Evolutionary conservation across 2,113 vertebrate genomes (phyloP), one percentile per base, ranked within the genome.

Genomic region (Microtus oregoni): DNA sequence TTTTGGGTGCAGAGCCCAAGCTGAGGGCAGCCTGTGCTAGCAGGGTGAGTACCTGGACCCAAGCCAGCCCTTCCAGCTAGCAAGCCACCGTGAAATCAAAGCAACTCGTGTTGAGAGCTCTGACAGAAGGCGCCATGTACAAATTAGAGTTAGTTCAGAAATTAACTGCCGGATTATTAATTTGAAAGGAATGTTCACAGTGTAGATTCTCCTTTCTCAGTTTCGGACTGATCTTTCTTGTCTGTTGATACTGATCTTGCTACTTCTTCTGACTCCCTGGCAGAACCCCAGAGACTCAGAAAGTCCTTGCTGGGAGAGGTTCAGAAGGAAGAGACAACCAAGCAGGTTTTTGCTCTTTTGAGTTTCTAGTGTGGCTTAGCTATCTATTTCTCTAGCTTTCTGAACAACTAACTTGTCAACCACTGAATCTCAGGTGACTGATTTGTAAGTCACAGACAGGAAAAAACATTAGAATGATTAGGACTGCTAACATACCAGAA

Each of bases 111-210:
- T 96, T 96, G 95, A 98, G 96, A 97, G 95, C 97, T 95, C 98
- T 98, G 98, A 98, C 98, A 98, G 98, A 98, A 98, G 97, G 98
- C 96, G 96, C 93, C 98, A 98, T 95, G 96, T 91, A 97, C 96
- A 98, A 98, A 98, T 98, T 97, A 98, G 95, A 98, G 95, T 98
- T 97, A 97, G 97, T 98, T 98, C 96, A 98, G 97, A 98, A 96
- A 96, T 97, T 97, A 98, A 97, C 92, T 98, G 98, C 98, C 98
- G 98, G 98, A 98, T 98, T 98, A 98, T 98, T 98, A 98, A 98
- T 98, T 98, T 98, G 96, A 98, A 98, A 97, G 98, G 97, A 98
- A 98, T 81, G 94, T 97, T 97, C 97, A 92, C 92, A 97, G 91
- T 77, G 77, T 78, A 96, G 85, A 89, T 94, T 90, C 86, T 86